phyloP scores from a whole-genome alignment of 1,140 invertebrate species.

The Orchesella cincta region DNA sequence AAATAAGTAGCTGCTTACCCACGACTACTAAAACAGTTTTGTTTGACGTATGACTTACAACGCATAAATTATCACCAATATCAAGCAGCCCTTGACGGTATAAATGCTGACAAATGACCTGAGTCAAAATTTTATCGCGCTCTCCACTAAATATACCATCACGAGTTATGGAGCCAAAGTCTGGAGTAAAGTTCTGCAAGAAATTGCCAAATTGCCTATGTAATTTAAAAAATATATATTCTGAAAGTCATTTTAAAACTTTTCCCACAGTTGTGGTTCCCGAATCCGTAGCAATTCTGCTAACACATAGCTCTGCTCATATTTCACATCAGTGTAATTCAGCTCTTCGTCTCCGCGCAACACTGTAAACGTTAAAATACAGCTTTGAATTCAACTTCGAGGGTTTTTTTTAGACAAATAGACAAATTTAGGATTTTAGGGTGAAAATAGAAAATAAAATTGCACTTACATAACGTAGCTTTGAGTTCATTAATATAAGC shows the following conservation, averaged over 20 bases:
- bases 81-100: constrained; percentile 89
- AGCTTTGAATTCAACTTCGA: not conserved
- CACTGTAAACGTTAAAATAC: too few relatives aligned
- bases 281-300: constrained; percentile 74
- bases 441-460: constrained; percentile 52
- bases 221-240: not conserved
- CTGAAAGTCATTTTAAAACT: constrained; percentile 60
- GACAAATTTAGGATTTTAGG: not conserved
- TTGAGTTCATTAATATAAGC: constrained; percentile 71
- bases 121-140: constrained; percentile 80
- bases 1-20: not conserved
- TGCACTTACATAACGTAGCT: constrained; percentile 71
- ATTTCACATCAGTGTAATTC: constrained; percentile 65
- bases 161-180: constrained; percentile 84
- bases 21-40: not conserved
- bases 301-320: constrained; percentile 73
- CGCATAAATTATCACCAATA: constrained; percentile 78
- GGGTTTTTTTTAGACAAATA: not conserved
- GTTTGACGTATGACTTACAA: constrained; percentile 54
- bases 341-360: not conserved
- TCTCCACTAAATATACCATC: constrained; percentile 82
- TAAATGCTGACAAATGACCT: constrained; percentile 96
- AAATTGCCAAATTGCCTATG: constrained; percentile 6
- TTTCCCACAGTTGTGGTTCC: constrained; percentile 89
- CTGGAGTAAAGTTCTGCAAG: constrained; percentile 80